Evolutionary conservation across 2,888 invertebrate species (phyloP), one percentile per base, ranked within the genome.

Genomic region (Limnephilus rhombicus): DNA sequence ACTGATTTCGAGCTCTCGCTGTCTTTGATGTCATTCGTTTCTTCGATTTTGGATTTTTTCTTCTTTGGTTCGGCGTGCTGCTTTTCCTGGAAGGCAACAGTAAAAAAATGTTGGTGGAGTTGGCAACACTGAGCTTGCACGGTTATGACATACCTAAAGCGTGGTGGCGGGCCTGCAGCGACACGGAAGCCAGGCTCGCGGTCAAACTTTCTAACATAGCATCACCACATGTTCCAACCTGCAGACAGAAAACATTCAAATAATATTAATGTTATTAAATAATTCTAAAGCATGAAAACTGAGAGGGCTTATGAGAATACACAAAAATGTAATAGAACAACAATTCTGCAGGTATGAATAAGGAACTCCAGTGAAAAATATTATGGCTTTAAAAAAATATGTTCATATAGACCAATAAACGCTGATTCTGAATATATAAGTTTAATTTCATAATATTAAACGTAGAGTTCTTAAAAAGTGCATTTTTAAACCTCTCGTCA

Each of bases 151-250:
- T 96, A 96, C 96, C 96, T 96, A 96, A 95, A 95, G 95, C 96
- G 87, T 92, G 91, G 93, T 94, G 94, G 95, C 94, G 94, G 95
- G 95, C 95, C 95, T 95, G 95, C 94, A 96, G 95, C 95, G 96
- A 96, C 95, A 96, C 96, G 95, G 95, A 95, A 94, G 96, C 95
- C 94, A 96, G 95, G 94, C 95, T 95, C 95, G 95, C 95, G 94
- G 96, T 95, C 95, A 96, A 96, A 95, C 95, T 95, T 94, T 96
- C 96, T 94, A 93, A 90, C 85, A 96, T 95, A 93, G 95, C 95
- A 24, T 89, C 83, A 45, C 95, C 95, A 53, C 94, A 94, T 94
- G 95, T 95, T 94, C 94, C 94, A 94, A 94, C 95, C 96, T 96
- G 96, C 95, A 94, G 91, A 94, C 94, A 94, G 94, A 91, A 85